A percentile compares a stretch with the other conserved stretches of the same genome.
phyloP scores from a whole-genome alignment of 2,888 invertebrate genomes.

The Microplitis manilae region DNA sequence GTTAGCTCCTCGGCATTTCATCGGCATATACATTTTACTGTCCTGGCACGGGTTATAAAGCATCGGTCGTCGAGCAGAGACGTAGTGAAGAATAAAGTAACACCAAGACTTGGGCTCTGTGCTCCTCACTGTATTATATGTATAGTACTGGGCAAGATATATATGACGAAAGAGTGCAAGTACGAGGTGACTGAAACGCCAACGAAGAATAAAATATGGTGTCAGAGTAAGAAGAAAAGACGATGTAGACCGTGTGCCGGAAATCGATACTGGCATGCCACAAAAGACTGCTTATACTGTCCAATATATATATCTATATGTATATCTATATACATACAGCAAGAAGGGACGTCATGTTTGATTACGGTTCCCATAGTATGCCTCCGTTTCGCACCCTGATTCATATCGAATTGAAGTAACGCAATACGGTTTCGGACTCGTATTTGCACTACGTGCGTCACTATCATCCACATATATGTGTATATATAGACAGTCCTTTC shows the following conservation, averaged over 20 bases:
- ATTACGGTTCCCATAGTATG: conserved; percentile 55
- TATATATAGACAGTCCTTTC: conserved; percentile 45
- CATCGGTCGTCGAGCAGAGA: neutral
- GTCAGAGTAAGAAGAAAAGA: conserved; percentile 14
- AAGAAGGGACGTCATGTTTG: conserved; percentile 56
- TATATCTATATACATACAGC: neutral
- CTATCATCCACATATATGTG: conserved; percentile 1
- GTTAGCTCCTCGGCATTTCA: neutral
- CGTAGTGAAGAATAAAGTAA: conserved; percentile 1
- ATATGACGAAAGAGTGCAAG: neutral
- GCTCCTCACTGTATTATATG: neutral
- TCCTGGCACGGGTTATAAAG: neutral
- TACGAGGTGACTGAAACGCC: neutral
- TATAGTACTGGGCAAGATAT: conserved; percentile 8
- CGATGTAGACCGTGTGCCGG: conserved; percentile 20
- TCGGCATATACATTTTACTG: neutral
- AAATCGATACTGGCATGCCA: conserved; percentile 42
- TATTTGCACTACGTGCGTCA: conserved; percentile 60
- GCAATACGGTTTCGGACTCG: conserved; percentile 51
- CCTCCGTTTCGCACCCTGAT: conserved; percentile 54
- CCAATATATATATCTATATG: conserved; percentile 26
- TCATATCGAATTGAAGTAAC: conserved; percentile 54
- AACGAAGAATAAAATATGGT: conserved; percentile 2
- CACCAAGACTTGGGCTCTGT: neutral
- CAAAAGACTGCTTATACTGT: conserved; percentile 42